Evolutionary conservation across 30 jellyfish, hydroid and myxozoan species (phyloP).

Genomic region (Aurelia aurita complex sp. Pacific): DNA sequence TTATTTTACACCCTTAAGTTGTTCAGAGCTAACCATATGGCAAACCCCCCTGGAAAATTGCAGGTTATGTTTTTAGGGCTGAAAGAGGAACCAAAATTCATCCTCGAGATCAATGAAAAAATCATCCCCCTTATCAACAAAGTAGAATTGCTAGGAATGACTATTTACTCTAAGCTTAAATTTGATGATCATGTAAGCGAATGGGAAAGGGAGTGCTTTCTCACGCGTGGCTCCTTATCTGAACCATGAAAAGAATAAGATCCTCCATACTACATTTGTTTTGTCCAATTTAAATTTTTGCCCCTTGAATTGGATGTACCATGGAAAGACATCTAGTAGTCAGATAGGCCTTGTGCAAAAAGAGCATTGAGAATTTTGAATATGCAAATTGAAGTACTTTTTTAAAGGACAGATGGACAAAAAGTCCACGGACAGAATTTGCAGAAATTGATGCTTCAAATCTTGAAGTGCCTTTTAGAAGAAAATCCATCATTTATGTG

Average conservation of each 20-base stretch:
- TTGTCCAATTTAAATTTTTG: constrained; percentile 47
- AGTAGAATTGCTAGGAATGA: too few relatives aligned
- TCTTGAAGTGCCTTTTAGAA: constrained; percentile 17
- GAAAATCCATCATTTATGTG: constrained; percentile 50
- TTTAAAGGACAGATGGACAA: constrained; percentile 16
- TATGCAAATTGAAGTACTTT: constrained; percentile 26
- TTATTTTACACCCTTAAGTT: too few relatives aligned
- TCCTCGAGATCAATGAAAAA: too few relatives aligned
- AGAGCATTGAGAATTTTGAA: constrained; percentile 40
- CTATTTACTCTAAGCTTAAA: too few relatives aligned
- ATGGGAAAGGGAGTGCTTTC: too few relatives aligned
- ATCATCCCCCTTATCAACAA: too few relatives aligned
- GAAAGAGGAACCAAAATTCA: too few relatives aligned
- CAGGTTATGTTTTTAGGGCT: too few relatives aligned
- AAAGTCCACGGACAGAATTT: constrained; percentile 19
- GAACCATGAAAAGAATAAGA: constrained; percentile 28
- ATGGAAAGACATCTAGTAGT: constrained; percentile 14
- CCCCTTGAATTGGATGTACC: constrained; percentile 63
- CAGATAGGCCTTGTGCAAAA: constrained; percentile 37
- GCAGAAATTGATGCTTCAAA: constrained; percentile 10
- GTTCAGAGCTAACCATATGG: too few relatives aligned
- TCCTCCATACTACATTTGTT: constrained; percentile 21
- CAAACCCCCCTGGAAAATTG: too few relatives aligned
- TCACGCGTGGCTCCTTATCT: too few relatives aligned
- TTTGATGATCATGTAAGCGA: too few relatives aligned